phyloP scores from a whole-genome alignment of 2,797 vertebrate genomes.

The Pangasius sanitwongsei region DNA sequence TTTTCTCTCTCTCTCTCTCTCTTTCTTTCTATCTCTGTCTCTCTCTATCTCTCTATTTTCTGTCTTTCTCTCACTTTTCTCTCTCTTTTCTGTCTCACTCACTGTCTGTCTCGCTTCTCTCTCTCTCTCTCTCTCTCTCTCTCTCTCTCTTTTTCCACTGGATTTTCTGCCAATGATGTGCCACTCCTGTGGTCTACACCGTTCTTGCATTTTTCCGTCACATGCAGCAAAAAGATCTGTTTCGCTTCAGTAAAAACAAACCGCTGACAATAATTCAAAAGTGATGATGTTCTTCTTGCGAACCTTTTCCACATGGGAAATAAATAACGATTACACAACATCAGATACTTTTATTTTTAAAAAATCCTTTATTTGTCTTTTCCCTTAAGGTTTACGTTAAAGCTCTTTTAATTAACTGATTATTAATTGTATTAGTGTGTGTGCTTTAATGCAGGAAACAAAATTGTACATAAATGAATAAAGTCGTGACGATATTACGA shows the following conservation, averaged over 20 bases:
- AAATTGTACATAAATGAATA: neutral
- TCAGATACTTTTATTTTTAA: neutral
- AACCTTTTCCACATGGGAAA: conserved; percentile 24
- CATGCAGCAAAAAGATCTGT: conserved; percentile 2
- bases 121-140: neutral
- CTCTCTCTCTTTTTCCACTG: conserved; percentile 17
- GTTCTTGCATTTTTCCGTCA: conserved; percentile 21
- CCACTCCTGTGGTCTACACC: conserved; percentile 19
- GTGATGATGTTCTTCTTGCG: conserved; percentile 2
- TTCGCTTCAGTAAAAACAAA: conserved; percentile 17
- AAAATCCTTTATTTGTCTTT: neutral
- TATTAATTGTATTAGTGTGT: neutral
- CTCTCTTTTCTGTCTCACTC: neutral
- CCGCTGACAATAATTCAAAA: conserved; percentile 27
- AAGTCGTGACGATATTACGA: neutral
- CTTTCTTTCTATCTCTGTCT: neutral
- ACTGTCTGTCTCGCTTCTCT: neutral
- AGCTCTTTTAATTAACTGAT: neutral
- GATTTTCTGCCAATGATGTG: conserved; percentile 29
- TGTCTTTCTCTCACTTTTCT: neutral
- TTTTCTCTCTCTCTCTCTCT: neutral
- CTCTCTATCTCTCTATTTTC: neutral
- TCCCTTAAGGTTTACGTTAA: neutral
- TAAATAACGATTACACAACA: neutral
- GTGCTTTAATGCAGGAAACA: neutral